These are phyloP conservation scores for Brachypteracias leptosomus DNA, from an alignment of 2,113 vertebrate genomes.

Conservation along the genomic window DNA sequence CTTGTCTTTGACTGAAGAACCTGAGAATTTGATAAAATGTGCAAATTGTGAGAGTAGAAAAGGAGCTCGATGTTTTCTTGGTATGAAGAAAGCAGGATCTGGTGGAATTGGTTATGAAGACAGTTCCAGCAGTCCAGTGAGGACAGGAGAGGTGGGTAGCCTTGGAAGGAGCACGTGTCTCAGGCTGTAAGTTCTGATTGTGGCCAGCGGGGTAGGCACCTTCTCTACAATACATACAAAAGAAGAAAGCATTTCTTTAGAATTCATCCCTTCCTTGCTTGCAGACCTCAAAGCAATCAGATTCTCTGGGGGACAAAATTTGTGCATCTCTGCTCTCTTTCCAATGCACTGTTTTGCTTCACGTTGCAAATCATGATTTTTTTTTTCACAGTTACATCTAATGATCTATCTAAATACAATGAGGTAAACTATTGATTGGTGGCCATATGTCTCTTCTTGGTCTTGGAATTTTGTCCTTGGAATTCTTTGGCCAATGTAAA, in stretches of 20 bases:
- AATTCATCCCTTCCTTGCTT: background rate
- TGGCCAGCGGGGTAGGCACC: background rate
- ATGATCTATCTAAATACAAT: background rate
- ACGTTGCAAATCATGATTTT: background rate
- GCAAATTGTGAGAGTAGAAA: background rate
- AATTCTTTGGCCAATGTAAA: background rate
- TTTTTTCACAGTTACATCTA: background rate
- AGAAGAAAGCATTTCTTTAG: background rate
- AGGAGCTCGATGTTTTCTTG: background rate
- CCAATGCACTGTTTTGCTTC: background rate
- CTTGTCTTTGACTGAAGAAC: background rate
- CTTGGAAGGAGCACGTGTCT: background rate
- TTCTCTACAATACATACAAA: background rate
- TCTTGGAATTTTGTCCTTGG: background rate
- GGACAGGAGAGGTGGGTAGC: background rate
- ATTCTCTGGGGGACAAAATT: background rate
- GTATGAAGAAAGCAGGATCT: background rate
- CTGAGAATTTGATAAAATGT: background rate
- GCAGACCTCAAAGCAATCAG: background rate
- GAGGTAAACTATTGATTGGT: background rate
- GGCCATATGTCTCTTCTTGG: background rate
- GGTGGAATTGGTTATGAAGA: background rate
- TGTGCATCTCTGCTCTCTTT: background rate
- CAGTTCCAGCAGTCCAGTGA: background rate
- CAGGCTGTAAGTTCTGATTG: background rate